phyloP scores from a whole-genome alignment of 1,140 invertebrate genomes.

The Drosophila pachea region DNA sequence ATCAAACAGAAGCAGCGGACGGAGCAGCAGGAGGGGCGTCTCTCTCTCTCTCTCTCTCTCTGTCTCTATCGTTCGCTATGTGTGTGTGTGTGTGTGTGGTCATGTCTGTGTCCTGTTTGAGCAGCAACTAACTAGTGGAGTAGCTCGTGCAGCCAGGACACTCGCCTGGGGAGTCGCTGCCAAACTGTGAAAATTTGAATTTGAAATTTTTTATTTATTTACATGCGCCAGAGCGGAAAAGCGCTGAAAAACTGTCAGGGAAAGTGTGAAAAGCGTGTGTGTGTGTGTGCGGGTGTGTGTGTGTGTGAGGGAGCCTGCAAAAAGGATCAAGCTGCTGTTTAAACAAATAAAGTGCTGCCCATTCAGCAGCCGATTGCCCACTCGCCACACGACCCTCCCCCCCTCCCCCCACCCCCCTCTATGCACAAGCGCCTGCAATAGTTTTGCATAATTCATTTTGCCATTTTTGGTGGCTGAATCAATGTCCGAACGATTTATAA shows the following conservation, averaged over 20 bases:
- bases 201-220: slow-evolving; percentile 76
- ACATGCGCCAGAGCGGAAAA: slow-evolving; percentile 19
- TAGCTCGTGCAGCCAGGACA: slow-evolving; percentile 27
- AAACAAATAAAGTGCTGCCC: slow-evolving; percentile 65
- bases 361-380: slow-evolving; percentile 25
- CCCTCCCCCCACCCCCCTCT: not conserved
- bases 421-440: not conserved
- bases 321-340: slow-evolving; percentile 57
- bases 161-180: slow-evolving; percentile 49
- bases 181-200: slow-evolving; percentile 75
- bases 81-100: slow-evolving; percentile 3
- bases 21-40: slow-evolving; percentile 19
- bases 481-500: slow-evolving; percentile 31
- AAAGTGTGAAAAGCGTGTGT: slow-evolving; percentile 19
- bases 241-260: not conserved
- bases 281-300: not conserved
- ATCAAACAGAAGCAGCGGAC: slow-evolving; percentile 61
- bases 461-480: not conserved
- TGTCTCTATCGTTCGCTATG: not conserved
- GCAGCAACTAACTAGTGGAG: slow-evolving; percentile 61
- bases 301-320: slow-evolving; percentile 1
- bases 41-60: no score
- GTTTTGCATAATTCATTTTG: slow-evolving; percentile 44
- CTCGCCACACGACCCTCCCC: slow-evolving; percentile 5
- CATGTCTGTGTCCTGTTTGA: slow-evolving; percentile 48